These are phyloP conservation scores for Heliothis peltigera DNA, from an alignment of 2,888 invertebrate genomes.

Conservation along the genomic window DNA sequence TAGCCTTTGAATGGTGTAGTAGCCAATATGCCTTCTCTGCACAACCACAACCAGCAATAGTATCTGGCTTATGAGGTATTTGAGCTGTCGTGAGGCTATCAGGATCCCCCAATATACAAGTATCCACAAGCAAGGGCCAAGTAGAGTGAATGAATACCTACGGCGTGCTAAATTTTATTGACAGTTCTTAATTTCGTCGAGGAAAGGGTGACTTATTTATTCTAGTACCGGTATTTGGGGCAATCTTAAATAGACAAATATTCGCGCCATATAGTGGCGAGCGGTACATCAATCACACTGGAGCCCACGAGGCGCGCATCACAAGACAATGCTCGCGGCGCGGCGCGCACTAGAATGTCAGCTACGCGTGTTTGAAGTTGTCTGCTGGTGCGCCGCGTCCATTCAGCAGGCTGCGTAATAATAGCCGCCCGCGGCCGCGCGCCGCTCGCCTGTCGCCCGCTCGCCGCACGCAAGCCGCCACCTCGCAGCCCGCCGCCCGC, in stretches of 20 bases:
- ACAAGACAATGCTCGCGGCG: slow-evolving; percentile 57
- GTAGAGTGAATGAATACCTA: too few relatives aligned
- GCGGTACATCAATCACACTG: slow-evolving; percentile 38
- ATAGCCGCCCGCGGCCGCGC: slow-evolving; percentile 60
- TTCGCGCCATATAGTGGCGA: slow-evolving; percentile 4
- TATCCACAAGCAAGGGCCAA: too few relatives aligned
- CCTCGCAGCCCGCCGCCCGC: slow-evolving; percentile 31
- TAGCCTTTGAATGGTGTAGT: too few relatives aligned
- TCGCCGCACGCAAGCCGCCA: slow-evolving; percentile 51
- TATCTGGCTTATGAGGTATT: too few relatives aligned
- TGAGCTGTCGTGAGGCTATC: too few relatives aligned
- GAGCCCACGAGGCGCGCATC: slow-evolving; percentile 35
- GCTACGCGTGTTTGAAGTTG: slow-evolving; percentile 72
- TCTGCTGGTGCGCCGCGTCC: slow-evolving; percentile 62
- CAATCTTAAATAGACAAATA: background rate
- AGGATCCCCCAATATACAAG: too few relatives aligned
- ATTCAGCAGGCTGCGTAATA: slow-evolving; percentile 70
- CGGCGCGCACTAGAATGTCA: slow-evolving; percentile 70
- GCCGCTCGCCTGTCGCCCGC: slow-evolving; percentile 48
- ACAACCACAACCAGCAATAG: too few relatives aligned
- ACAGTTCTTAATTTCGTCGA: background rate
- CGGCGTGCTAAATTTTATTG: background rate
- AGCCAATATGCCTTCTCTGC: too few relatives aligned
- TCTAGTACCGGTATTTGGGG: background rate
- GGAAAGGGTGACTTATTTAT: background rate